Percentiles rank a stretch among this genome's conserved stretches.
Conservation (phyloP, 2,113 vertebrate species). For the Elachura formosa region DNA sequence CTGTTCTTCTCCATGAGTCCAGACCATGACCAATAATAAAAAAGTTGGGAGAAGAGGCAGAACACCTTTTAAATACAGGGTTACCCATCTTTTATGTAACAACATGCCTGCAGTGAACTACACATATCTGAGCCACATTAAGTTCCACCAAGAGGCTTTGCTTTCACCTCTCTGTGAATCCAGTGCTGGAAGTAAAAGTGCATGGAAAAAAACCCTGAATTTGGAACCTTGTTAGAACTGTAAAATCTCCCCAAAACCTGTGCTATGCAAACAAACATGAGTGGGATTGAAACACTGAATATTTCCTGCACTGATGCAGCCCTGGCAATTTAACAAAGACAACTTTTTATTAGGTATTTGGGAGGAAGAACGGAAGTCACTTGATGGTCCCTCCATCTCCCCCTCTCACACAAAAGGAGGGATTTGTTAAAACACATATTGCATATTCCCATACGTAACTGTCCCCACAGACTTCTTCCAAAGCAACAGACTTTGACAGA, state of each 20-base stretch:
- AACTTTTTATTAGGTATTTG: background rate
- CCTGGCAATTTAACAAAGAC: background rate
- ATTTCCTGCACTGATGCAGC: background rate
- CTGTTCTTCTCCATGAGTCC: background rate
- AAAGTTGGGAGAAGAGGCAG: background rate
- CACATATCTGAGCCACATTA: background rate
- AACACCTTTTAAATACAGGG: background rate
- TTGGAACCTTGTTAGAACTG: background rate
- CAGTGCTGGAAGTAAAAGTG: background rate
- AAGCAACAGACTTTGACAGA: background rate
- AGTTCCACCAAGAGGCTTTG: background rate
- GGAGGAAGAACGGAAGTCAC: background rate
- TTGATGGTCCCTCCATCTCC: background rate
- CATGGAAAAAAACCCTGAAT: background rate
- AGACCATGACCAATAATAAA: background rate
- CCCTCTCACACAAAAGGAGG: background rate
- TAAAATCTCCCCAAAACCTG: background rate
- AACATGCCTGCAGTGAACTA: background rate
- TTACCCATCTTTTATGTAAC: background rate
- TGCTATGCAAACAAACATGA: background rate
- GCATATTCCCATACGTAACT: background rate
- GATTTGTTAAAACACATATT: background rate
- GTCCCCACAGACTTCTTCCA: background rate
- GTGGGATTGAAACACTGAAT: background rate
- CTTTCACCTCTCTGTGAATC: background rate